Conservation (phyloP, 2,888 invertebrate genomes). For the Hypolimnas misippus region DNA sequence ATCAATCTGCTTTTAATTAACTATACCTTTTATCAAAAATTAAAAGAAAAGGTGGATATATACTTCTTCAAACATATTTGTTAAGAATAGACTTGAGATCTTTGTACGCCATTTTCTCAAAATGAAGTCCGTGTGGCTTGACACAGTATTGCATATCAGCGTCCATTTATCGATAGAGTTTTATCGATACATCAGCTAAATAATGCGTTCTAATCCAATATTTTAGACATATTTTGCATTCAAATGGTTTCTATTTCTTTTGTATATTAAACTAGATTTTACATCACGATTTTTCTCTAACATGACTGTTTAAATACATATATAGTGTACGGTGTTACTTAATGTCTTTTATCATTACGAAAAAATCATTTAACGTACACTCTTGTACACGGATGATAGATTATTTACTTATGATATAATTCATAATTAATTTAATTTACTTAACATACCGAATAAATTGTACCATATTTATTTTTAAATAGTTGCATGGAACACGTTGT, state of each 20-base stretch:
- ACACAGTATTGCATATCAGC: too few species aligned
- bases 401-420: conserved; percentile 8
- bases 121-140: too few species aligned
- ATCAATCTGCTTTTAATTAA: too few species aligned
- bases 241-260: neutral
- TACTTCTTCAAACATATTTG: too few species aligned
- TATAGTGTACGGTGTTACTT: conserved; percentile 60
- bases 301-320: conserved; percentile 12
- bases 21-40: too few species aligned
- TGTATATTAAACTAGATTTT: neutral
- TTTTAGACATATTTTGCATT: too few species aligned
- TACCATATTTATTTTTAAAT: conserved; percentile 50
- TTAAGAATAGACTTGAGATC: too few species aligned
- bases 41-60: too few species aligned
- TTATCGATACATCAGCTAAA: too few species aligned
- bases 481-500: conserved; percentile 57
- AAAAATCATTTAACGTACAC: conserved; percentile 63
- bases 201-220: too few species aligned
- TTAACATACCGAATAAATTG: conserved; percentile 25
- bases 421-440: conserved; percentile 6
- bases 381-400: conserved; percentile 49
- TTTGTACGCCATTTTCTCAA: too few species aligned
- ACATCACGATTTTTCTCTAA: conserved; percentile 1
- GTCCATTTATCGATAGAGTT: too few species aligned
- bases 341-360: conserved; percentile 56